Evolutionary conservation across 2,888 invertebrate species (phyloP).

Genomic region (Hylaea fasciaria): DNA sequence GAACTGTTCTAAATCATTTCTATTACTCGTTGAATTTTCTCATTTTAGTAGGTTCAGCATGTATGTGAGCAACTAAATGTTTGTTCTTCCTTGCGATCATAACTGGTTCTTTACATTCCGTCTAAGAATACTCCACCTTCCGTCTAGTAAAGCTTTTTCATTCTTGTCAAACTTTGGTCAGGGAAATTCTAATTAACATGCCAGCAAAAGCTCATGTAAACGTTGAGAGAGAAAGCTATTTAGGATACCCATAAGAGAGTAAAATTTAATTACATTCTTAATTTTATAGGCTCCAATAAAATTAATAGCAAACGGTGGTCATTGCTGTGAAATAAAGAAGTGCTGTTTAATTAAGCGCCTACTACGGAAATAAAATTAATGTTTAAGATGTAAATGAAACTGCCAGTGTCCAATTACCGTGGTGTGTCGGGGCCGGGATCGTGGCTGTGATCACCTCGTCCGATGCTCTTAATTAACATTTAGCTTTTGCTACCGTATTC

Average conservation of each 20-base stretch:
- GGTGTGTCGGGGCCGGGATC: constrained; percentile 47
- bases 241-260: constrained; percentile 46
- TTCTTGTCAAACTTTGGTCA: constrained; percentile 54
- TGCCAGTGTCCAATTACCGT: constrained; percentile 68
- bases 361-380: constrained; percentile 52
- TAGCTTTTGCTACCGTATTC: constrained; percentile 73
- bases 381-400: constrained; percentile 67
- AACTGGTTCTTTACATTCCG: constrained; percentile 8
- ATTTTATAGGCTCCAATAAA: constrained; percentile 52
- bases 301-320: constrained; percentile 44
- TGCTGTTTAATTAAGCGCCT: constrained; percentile 57
- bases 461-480: constrained; percentile 80
- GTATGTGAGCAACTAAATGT: constrained; percentile 17
- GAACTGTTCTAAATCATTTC: not conserved
- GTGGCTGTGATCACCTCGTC: constrained; percentile 67
- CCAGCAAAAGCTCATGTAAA: constrained; percentile 49
- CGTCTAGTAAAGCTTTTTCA: constrained; percentile 50
- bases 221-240: constrained; percentile 63
- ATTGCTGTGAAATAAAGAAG: constrained; percentile 44
- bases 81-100: constrained; percentile 11
- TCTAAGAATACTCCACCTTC: constrained; percentile 5
- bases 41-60: constrained; percentile 18
- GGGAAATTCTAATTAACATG: constrained; percentile 70
- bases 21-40: constrained; percentile 28
- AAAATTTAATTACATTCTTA: constrained; percentile 48